A percentile compares a stretch with the other conserved stretches of the same genome.
These are phyloP conservation scores for Leptinotarsa haldemani DNA, from an alignment of 2,888 invertebrate genomes.

Conservation along the genomic window DNA sequence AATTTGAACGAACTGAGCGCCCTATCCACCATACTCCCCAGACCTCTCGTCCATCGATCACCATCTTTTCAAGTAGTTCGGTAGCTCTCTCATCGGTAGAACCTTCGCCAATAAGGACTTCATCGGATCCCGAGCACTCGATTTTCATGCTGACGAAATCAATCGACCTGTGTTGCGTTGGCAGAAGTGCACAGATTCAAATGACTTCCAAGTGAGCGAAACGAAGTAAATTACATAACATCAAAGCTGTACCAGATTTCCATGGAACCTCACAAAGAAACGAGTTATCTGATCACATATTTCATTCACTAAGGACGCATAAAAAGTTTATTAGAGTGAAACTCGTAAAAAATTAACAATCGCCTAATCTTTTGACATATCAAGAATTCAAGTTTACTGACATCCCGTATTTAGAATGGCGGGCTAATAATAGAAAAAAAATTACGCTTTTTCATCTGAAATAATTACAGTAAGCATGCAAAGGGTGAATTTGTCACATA, in stretches of 20 bases:
- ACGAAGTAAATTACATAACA: background rate
- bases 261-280: background rate
- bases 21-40: too few relatives aligned
- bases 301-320: background rate
- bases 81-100: too few relatives aligned
- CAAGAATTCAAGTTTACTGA: conserved; percentile 4
- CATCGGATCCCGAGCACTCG: too few relatives aligned
- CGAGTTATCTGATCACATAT: background rate
- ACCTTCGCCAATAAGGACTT: too few relatives aligned
- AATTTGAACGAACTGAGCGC: too few relatives aligned
- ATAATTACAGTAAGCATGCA: background rate
- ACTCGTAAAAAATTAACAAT: conserved; percentile 1
- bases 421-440: conserved; percentile 6
- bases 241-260: background rate
- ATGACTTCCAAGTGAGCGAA: background rate
- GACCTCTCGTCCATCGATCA: too few relatives aligned
- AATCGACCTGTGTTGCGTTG: too few relatives aligned
- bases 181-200: too few relatives aligned
- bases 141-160: too few relatives aligned
- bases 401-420: background rate
- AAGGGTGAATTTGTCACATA: background rate
- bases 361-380: background rate
- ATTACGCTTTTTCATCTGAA: background rate
- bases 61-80: too few relatives aligned
- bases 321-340: background rate